These are phyloP conservation scores for Cirrhinus mrigala DNA, from an alignment of 2,797 vertebrate species.

Conservation along the genomic window DNA sequence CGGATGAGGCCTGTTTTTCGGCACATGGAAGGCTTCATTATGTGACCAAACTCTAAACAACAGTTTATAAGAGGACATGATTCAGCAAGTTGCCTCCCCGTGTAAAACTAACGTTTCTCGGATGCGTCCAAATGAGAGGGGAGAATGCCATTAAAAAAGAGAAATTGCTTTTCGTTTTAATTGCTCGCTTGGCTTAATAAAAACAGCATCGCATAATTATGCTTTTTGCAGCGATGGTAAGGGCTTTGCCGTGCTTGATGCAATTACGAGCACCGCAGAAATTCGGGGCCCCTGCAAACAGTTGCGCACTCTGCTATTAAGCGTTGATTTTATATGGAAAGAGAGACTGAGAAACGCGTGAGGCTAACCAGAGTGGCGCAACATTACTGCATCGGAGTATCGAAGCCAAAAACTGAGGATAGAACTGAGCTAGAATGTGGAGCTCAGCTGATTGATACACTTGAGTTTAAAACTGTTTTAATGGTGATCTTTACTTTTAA, in stretches of 20 bases:
- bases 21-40: conserved; percentile 52
- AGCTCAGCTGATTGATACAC: not conserved
- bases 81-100: conserved; percentile 58
- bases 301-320: conserved; percentile 73
- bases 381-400: conserved; percentile 36
- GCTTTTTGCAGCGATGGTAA: conserved; percentile 72
- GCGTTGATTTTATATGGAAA: conserved; percentile 78
- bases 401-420: conserved; percentile 47
- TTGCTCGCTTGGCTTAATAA: conserved; percentile 77
- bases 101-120: conserved; percentile 68
- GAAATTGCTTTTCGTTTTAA: conserved; percentile 66
- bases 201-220: conserved; percentile 79
- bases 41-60: conserved; percentile 60
- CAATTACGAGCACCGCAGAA: conserved; percentile 78
- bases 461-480: not conserved
- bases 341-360: conserved; percentile 67
- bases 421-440: conserved; percentile 41
- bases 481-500: not conserved
- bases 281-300: conserved; percentile 76
- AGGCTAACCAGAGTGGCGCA: conserved; percentile 48
- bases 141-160: conserved; percentile 60
- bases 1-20: conserved; percentile 36
- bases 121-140: conserved; percentile 48
- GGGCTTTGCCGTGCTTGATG: conserved; percentile 64
- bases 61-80: conserved; percentile 57